These are phyloP conservation scores for Monoplex corrugatus DNA, from an alignment of 2,888 invertebrate species.

Conservation along the genomic window DNA sequence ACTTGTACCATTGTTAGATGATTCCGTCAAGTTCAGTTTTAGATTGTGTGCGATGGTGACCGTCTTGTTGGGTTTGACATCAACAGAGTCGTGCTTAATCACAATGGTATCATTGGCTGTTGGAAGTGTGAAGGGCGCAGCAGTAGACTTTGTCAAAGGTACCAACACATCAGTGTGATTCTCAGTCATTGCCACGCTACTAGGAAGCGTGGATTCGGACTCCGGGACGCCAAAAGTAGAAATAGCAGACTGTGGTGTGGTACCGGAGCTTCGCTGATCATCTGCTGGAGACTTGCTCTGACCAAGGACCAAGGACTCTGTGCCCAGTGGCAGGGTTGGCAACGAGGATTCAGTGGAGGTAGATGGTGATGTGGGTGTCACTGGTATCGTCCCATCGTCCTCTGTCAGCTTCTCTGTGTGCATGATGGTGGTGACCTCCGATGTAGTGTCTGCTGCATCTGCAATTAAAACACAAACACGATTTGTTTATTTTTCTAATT, in stretches of 20 bases:
- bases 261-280: background rate
- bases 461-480: too few species aligned
- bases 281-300: background rate
- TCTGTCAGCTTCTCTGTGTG: too few species aligned
- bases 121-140: conserved; percentile 14
- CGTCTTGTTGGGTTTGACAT: background rate
- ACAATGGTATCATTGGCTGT: conserved; percentile 23
- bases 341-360: too few species aligned
- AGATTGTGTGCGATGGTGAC: background rate
- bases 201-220: background rate
- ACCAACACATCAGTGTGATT: background rate
- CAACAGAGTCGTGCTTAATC: conserved; percentile 26
- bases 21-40: background rate
- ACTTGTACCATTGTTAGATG: background rate
- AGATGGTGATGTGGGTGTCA: too few species aligned
- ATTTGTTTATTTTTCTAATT: too few species aligned
- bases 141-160: background rate
- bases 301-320: background rate
- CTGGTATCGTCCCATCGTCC: too few species aligned
- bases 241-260: background rate
- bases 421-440: too few species aligned
- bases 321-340: background rate
- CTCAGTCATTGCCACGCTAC: background rate
- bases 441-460: too few species aligned
- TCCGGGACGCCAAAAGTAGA: background rate